Evolutionary conservation across 2,797 vertebrate genomes (phyloP), one percentile per base, ranked within the genome.

Genomic region (Ctenopoma multispine): DNA sequence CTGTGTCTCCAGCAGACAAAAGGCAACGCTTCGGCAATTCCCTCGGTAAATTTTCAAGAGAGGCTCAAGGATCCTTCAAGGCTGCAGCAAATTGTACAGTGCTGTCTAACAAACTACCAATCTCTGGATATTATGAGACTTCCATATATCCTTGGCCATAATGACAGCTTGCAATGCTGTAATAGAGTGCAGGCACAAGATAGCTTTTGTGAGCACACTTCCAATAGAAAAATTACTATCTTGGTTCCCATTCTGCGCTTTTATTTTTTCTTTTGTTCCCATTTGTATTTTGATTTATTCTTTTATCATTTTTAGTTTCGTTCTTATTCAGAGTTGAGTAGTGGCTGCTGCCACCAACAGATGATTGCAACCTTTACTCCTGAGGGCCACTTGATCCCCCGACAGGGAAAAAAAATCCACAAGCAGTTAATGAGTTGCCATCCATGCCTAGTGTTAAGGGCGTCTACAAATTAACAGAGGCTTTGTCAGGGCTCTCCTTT

Each of bases 41-140:
- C 93, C 88, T 86, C 81, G 75, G 90, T 86, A 85, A 82, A 93
- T 92, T 77, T 67, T 94, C 87, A 89, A 80, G 92, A 91, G 91
- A 92, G 87, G 79, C 90, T 94, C 92, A 91, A 93, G 94, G 94
- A 92, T 93, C 86, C 94, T 94, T 92, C 90, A 93, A 78, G 83
- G 91, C 74, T 85, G 89, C 88, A 90, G 94, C 92, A 93, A 93
- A 93, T 93, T 92, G 94, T 90, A 94, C 82, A 91, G 91, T 91
- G 92, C 92, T 92, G 92, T 94, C 94, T 94, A 93, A 89, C 92
- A 88, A 92, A 94, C 94, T 91, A 89, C 89, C 84, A 91, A 92
- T 94, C 92, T 89, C 90, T 87, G 88, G 90, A 92, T 94, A 93
- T 94, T 91, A 93, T 93, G 88, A 93, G 92, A 83, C 91, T 77